Base-by-base conservation (phyloP, 2,888 invertebrate species). In the Steinernema hermaphroditum region DNA sequence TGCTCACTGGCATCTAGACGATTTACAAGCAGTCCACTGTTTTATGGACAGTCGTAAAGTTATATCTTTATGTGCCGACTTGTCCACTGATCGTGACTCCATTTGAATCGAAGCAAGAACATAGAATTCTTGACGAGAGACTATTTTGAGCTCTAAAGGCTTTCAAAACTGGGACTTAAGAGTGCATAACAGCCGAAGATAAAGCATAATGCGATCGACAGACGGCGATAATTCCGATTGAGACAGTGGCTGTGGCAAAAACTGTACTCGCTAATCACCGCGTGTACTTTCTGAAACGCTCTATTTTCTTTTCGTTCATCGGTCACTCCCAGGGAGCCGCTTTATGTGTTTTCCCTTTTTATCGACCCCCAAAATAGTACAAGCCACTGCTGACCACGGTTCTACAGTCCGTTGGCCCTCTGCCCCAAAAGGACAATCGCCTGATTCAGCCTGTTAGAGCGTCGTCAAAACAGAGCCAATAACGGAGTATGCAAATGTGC, bases 381-480 rank as follows among this genome's bases (percentile, higher is more conserved):
- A 19, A 4, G n/a, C 46, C 9, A 41, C 9, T 16, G 46, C 6
- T 46, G 4, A 6, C n/a, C 46, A 16, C 46, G 16, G 46, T n/a
- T 9, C n/a, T 41, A 41, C 43, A 8, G n/a, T n/a, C 62, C 2
- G 62, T 34, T 32, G 16, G n/a, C 22, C 50, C 1, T 19, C 50
- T 12, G 24, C 22, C n/a, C 24, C 2, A 19, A 50, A 62, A 62
- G 62, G 62, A 62, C 16, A 29, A 12, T 34, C 62, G 29, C 16
- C 4, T n/a, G 9, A 12, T 9, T 29, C 62, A 62, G 27, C 62
- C 16, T 34, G 34, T 19, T 2, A 6, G 6, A 16, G 9, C 34
- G 62, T 32, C 27, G 62, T 62, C 62, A 32, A 29, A 62, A 62
- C 62, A 62, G 32, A 62, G 27, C 29, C 62, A 12, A 62, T 9